These are phyloP conservation scores for Anthoscopus minutus DNA, from an alignment of 2,113 vertebrate species.

Conservation along the genomic window DNA sequence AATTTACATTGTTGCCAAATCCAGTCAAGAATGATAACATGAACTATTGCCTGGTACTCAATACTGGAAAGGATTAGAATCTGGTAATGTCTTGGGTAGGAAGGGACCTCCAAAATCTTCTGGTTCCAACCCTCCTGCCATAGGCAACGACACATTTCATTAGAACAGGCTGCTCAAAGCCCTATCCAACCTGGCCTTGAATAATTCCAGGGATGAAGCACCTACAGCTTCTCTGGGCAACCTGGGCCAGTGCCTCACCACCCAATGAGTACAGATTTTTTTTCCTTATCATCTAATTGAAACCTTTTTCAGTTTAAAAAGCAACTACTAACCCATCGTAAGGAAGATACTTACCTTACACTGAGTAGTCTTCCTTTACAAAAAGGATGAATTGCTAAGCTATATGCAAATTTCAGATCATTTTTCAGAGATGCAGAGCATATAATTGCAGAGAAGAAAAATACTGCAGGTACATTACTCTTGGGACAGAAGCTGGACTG, in stretches of 20 bases:
- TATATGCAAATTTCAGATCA: neutral
- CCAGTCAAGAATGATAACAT: neutral
- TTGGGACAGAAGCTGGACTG: neutral
- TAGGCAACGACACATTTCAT: neutral
- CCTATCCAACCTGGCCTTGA: no score
- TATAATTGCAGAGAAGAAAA: neutral
- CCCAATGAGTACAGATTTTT: neutral
- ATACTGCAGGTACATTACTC: neutral
- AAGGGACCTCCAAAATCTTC: neutral
- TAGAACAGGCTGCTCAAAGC: neutral
- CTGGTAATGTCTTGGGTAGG: neutral
- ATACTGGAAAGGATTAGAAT: neutral
- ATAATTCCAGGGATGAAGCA: neutral
- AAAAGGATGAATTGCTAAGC: neutral
- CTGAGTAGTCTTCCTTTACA: neutral
- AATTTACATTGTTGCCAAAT: neutral
- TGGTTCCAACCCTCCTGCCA: neutral
- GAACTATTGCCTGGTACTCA: neutral
- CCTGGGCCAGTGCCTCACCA: neutral
- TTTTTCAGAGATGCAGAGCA: neutral
- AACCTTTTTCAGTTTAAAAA: neutral
- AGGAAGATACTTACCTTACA: neutral
- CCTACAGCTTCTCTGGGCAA: neutral
- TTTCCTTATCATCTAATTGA: neutral
- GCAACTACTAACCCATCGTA: neutral